These are phyloP conservation scores for Smithornis capensis DNA, from an alignment of 2,113 vertebrate species.

Conservation along the genomic window DNA sequence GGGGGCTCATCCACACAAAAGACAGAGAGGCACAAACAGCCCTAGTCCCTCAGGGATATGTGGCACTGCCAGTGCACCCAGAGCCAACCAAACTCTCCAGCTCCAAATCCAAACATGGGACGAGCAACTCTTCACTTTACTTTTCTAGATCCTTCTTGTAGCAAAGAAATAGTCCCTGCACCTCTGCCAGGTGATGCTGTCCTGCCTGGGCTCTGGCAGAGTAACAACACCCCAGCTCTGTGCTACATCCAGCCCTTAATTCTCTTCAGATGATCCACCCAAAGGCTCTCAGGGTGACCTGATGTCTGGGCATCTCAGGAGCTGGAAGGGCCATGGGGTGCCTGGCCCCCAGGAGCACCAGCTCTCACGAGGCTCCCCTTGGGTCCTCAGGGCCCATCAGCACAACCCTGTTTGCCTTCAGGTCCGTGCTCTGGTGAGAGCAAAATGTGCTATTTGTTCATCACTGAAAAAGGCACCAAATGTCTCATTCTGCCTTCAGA, in stretches of 20 bases:
- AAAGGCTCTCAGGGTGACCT: fast-evolving
- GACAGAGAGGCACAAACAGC: not conserved
- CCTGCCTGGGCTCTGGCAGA: not conserved
- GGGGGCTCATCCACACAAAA: fast-evolving
- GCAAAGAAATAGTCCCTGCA: not conserved
- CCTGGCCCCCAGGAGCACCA: not conserved
- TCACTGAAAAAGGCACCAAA: not conserved
- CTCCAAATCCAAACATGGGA: not conserved
- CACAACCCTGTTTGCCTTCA: not conserved
- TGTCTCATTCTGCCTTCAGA: not conserved
- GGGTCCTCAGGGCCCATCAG: fast-evolving
- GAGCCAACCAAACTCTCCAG: not conserved
- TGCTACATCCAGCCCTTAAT: not conserved
- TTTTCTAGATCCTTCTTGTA: not conserved
- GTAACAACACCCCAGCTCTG: not conserved
- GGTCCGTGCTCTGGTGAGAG: not conserved
- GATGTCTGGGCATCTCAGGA: fast-evolving
- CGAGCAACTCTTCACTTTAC: not conserved
- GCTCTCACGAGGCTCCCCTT: fast-evolving
- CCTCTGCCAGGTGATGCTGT: not conserved
- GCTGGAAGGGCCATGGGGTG: not conserved
- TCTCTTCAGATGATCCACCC: not conserved
- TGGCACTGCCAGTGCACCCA: not conserved
- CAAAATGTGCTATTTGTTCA: not conserved
- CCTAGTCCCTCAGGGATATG: fast-evolving